These are phyloP conservation scores for Melieria omissa DNA, from an alignment of 2,888 invertebrate genomes.

Conservation along the genomic window DNA sequence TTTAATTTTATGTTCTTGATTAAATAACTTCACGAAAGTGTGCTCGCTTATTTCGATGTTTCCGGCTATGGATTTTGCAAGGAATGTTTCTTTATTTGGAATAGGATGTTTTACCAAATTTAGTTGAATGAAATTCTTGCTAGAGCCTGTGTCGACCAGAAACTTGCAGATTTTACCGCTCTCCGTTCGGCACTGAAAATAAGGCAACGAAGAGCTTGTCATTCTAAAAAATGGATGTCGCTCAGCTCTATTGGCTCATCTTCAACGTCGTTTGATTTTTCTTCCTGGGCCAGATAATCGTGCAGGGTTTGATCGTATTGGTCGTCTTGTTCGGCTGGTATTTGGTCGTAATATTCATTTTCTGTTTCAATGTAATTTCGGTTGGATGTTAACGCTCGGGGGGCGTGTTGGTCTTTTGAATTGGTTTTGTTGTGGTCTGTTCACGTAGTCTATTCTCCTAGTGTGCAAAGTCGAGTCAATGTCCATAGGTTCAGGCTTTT, in stretches of 20 bases:
- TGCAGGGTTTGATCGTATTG: not conserved
- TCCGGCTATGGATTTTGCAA: slow-evolving; percentile 25
- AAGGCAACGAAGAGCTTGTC: slow-evolving; percentile 30
- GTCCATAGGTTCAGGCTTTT: slow-evolving; percentile 23
- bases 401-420: not conserved
- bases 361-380: slow-evolving; percentile 7
- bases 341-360: not conserved
- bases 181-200: slow-evolving; percentile 23
- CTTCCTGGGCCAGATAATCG: not conserved
- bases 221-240: slow-evolving; percentile 20
- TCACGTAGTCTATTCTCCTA: slow-evolving; percentile 27
- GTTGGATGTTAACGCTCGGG: not conserved
- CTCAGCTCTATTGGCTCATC: not conserved
- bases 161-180: slow-evolving; percentile 15
- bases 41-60: slow-evolving; percentile 27
- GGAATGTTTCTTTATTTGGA: slow-evolving; percentile 6
- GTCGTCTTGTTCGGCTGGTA: not conserved
- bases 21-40: slow-evolving; percentile 20
- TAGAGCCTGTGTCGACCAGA: not conserved
- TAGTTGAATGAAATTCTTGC: not conserved
- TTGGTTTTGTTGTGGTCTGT: slow-evolving; percentile 23
- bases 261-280: no score
- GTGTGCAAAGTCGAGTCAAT: slow-evolving; percentile 7
- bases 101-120: slow-evolving; percentile 1
- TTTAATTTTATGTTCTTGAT: not conserved